These are phyloP conservation scores for Aegotheles bennettii DNA, from an alignment of 2,113 vertebrate species.

Conservation along the genomic window DNA sequence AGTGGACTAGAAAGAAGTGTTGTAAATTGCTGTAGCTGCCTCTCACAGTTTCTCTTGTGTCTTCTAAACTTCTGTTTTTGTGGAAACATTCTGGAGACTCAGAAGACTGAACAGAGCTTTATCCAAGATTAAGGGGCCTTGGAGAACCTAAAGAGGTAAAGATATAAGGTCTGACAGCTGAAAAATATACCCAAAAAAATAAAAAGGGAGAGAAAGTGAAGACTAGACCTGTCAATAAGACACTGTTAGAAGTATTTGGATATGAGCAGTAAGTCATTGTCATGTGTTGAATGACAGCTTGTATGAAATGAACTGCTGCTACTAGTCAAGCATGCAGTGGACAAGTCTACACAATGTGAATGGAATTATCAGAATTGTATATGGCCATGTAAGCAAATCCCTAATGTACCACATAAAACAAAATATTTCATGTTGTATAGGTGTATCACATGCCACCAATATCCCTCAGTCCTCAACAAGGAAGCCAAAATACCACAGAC, in stretches of 20 bases:
- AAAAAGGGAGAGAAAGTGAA: background rate
- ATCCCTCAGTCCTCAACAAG: background rate
- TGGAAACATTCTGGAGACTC: background rate
- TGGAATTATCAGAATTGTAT: background rate
- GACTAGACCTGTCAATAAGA: background rate
- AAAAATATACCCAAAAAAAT: background rate
- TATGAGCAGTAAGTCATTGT: background rate
- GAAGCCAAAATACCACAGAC: background rate
- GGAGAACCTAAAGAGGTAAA: background rate
- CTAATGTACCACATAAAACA: background rate
- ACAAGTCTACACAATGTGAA: background rate
- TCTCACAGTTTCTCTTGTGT: background rate
- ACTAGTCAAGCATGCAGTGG: background rate
- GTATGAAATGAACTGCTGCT: background rate
- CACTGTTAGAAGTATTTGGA: background rate
- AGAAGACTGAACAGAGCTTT: background rate
- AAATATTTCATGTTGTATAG: background rate
- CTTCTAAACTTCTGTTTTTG: background rate
- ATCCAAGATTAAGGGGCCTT: background rate
- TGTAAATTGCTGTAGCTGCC: background rate
- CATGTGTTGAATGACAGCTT: background rate
- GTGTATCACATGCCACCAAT: rapidly evolving
- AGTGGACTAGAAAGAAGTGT: background rate
- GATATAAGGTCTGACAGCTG: background rate
- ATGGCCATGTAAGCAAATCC: background rate